Base-by-base conservation (phyloP, 2,888 invertebrate genomes). In the Brassicogethes aeneus region DNA sequence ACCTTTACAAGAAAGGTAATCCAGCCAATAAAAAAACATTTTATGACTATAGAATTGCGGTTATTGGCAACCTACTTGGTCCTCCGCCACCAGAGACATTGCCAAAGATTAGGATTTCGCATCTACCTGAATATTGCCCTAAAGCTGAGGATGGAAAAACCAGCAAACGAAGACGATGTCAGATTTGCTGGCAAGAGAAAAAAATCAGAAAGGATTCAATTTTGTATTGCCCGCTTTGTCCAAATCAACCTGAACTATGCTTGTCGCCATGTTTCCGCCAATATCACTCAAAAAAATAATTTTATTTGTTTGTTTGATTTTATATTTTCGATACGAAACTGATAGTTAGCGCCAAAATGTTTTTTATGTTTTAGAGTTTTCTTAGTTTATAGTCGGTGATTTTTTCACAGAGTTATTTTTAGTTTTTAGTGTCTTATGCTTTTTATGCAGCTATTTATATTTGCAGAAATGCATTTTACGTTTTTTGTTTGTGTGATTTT, bases 1-100 rank as follows among this genome's bases (percentile, higher is more conserved):
- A n/a, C n/a, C n/a, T n/a, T n/a, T 51, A 43, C 34, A 50, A 47
- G 15, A 38, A 46, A 41, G 17, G 7, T n/a, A 36, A 32, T 2
- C 17, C 39, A 30, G 10, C 30, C n/a, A 43, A 29, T 14, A 17
- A 35, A 13, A 46, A 34, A 44, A 42, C 13, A 12, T 43, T 39
- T n/a, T 47, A 48, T 41, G 46, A 48, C 10, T 47, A 34, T 23
- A 38, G 46, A 34, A 30, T 45, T 38, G 10, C 8, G 16, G 40
- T 49, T 5, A 45, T 47, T 12, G 42, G 37, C 30, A 44, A 40
- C 16, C 32, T 49, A 14, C 40, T 49, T 44, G 45, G 47, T 36
- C 45, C 41, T 13, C 41, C 36, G 29, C 43, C 17, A 14, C 23
- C 35, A 45, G 39, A 39, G 15, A 42, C 43, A 29, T n/a, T 43